Conservation (phyloP, 2,888 invertebrate genomes). For the Halictus quadricinctus region DNA sequence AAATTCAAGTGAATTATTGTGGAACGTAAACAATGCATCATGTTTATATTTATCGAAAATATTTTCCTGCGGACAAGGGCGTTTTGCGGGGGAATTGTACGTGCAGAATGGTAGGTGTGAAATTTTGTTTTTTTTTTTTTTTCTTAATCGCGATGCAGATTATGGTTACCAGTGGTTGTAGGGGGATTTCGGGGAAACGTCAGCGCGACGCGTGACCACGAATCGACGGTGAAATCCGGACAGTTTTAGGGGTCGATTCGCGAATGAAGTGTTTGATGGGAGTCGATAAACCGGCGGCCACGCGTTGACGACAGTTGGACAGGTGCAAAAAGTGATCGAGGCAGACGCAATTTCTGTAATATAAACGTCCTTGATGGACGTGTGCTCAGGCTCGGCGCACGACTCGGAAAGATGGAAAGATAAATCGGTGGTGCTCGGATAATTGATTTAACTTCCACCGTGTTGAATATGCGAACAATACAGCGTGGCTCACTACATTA, state of each 20-base stretch:
- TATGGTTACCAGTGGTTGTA: background rate
- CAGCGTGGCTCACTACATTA: background rate
- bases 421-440: constrained; percentile 12
- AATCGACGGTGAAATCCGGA: background rate
- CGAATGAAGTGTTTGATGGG: constrained; percentile 24
- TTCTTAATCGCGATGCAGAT: background rate
- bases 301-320: constrained; percentile 21
- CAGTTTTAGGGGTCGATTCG: background rate
- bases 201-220: background rate
- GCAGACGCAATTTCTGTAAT: constrained; percentile 40
- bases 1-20: background rate
- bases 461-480: background rate
- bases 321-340: constrained; percentile 19
- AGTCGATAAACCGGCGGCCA: constrained; percentile 17
- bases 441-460: constrained; percentile 19
- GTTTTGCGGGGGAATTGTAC: background rate
- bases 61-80: background rate
- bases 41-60: background rate
- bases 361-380: constrained; percentile 20
- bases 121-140: background rate
- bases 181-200: background rate
- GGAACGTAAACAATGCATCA: background rate
- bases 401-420: constrained; percentile 28
- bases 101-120: background rate
- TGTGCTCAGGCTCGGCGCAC: background rate